Evolutionary conservation across 2,113 vertebrate species (phyloP), one percentile per base, ranked within the genome.

Genomic region (Microcebus lehilahytsara): DNA sequence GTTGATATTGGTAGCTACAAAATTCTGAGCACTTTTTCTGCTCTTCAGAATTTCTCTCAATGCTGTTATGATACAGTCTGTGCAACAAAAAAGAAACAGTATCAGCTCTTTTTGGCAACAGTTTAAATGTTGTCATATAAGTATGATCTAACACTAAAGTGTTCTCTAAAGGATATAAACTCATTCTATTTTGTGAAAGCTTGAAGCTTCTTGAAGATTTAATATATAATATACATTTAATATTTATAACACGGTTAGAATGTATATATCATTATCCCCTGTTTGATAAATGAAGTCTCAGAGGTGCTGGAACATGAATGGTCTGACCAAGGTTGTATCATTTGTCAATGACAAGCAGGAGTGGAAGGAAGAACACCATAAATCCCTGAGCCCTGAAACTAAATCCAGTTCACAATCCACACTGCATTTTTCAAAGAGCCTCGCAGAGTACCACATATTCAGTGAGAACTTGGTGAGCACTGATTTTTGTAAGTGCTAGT

Each of bases 261-360:
- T 91, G 46, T 80, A 77, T 89, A 56, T 84, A 83, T 95, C 51
- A 77, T 89, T 84, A 89, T 89, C 84, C 37, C 49, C 78, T 67
- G 27, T 69, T 96, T 97, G 96, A 96, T 87, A 87, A 89, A 97
- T 97, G 89, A 89, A 95, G 92, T 53, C 92, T 93, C 71, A 72
- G 95, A 95, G 51, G 30, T 87, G 20, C 64, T 67, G 75, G 80
- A 32, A 93, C 92, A 81, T 87, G 87, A 90, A 77, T 58, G 64
- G 86, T 79, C 83, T 79, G 64, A 66, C 79, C 92, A 96, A 96
- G 95, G 69, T 71, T 89, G 11, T 79, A 32, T 92, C 74, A 77
- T 96, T 96, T 87, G 75, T 97, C 96, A 97, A 4, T 84, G 96
- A 96, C 74, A 86, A 74, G 51, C 62, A 46, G 30, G 56, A 75